These are phyloP conservation scores for Lucifuga dentata DNA, from an alignment of 2,113 vertebrate genomes.

Conservation along the genomic window DNA sequence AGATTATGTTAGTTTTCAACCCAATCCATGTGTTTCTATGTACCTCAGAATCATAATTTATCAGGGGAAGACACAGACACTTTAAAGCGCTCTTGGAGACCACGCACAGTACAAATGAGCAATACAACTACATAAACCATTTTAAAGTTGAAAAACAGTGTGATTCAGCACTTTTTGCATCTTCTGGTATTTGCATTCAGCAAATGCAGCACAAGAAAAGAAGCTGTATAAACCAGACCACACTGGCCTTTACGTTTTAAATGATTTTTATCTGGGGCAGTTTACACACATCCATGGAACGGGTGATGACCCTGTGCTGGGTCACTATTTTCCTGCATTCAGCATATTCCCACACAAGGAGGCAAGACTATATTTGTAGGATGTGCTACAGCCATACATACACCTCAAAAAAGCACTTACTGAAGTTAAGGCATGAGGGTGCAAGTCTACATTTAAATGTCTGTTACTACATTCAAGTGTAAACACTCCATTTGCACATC, in stretches of 20 bases:
- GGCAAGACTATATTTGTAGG: constrained; percentile 1
- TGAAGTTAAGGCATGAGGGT: constrained; percentile 5
- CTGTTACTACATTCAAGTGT: constrained; percentile 25
- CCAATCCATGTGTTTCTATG: no score
- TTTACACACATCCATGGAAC: constrained; percentile 24
- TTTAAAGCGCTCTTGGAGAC: no score
- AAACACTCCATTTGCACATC: constrained; percentile 36
- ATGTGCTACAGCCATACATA: constrained; percentile 14
- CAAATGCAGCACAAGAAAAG: neutral
- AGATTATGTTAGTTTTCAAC: constrained; percentile 5
- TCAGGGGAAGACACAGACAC: no score
- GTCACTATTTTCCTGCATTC: neutral
- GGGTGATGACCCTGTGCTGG: constrained; percentile 23
- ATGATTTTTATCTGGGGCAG: constrained; percentile 3
- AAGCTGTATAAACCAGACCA: neutral
- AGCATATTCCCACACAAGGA: constrained; percentile 10
- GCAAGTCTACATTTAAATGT: constrained; percentile 52
- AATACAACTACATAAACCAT: neutral
- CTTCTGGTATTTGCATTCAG: neutral
- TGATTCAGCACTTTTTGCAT: neutral
- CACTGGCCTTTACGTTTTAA: constrained; percentile 15
- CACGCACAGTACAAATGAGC: neutral
- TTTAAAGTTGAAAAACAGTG: neutral
- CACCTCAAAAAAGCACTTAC: constrained; percentile 10
- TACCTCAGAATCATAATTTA: no score